Percentiles rank a stretch among this genome's conserved stretches.
Evolutionary conservation across 2,888 invertebrate species (phyloP).

Genomic region (Drosophila tripunctata): DNA sequence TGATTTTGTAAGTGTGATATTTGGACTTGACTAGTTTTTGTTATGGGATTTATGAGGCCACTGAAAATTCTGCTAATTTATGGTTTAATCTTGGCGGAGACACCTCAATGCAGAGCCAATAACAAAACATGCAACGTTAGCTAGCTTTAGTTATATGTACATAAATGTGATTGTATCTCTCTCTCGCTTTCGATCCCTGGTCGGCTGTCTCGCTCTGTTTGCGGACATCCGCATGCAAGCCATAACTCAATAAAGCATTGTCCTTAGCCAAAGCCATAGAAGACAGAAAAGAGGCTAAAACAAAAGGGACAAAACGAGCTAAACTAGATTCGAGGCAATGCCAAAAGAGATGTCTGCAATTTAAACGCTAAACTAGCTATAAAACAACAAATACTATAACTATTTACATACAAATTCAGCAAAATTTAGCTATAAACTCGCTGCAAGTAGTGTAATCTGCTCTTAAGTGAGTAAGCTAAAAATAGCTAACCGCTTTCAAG

Average conservation of each 20-base stretch:
- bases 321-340: background rate
- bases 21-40: constrained; percentile 11
- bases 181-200: background rate
- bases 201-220: constrained; percentile 38
- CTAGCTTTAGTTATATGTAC: constrained; percentile 42
- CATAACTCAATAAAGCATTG: constrained; percentile 78
- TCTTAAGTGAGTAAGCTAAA: no score
- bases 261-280: constrained; percentile 59
- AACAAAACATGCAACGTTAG: constrained; percentile 47
- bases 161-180: constrained; percentile 44
- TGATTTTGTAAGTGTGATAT: background rate
- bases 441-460: no score
- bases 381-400: no score
- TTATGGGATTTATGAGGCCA: constrained; percentile 55
- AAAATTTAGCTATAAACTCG: no score
- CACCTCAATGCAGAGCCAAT: constrained; percentile 69
- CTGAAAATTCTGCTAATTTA: constrained; percentile 74
- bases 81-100: constrained; percentile 52
- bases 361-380: background rate
- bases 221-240: constrained; percentile 80
- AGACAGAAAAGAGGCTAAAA: constrained; percentile 1
- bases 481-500: no score
- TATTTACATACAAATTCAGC: no score
- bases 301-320: constrained; percentile 1
- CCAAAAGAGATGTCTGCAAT: background rate